These are phyloP conservation scores for Lycophotia porphyrea DNA, from an alignment of 2,888 invertebrate genomes.

Conservation along the genomic window DNA sequence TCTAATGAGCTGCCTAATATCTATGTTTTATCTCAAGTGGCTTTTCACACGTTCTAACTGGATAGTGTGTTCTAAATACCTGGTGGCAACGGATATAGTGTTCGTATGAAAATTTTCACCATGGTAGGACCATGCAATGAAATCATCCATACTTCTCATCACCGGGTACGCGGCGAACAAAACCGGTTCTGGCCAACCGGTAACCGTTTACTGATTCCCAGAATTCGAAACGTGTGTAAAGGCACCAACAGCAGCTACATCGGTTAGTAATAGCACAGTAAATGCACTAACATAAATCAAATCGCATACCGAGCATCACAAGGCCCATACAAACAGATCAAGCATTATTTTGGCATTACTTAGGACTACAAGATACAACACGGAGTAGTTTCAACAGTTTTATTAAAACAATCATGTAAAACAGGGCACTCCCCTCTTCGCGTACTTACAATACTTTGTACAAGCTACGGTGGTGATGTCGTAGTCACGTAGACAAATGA, in stretches of 20 bases:
- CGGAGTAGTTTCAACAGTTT: constrained; percentile 59
- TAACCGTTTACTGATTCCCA: neutral
- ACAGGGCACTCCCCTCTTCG: constrained; percentile 25
- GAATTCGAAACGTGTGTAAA: neutral
- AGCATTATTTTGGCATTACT: constrained; percentile 67
- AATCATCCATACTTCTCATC: neutral
- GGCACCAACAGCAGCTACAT: neutral
- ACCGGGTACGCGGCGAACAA: neutral
- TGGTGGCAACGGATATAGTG: neutral
- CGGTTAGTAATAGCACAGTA: constrained; percentile 17
- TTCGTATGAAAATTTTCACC: neutral
- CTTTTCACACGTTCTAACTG: neutral
- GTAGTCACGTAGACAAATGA: constrained; percentile 8
- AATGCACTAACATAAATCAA: constrained; percentile 19
- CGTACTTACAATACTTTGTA: constrained; percentile 61
- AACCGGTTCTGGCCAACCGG: neutral
- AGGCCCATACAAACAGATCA: constrained; percentile 46
- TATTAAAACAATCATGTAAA: constrained; percentile 59
- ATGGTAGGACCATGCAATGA: neutral
- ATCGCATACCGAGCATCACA: constrained; percentile 54
- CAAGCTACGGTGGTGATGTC: constrained; percentile 44
- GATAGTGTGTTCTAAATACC: neutral
- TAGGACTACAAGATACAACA: constrained; percentile 62
- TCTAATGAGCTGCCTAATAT: neutral
- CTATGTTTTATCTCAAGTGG: constrained; percentile 27